Conservation (phyloP, 2,113 vertebrate genomes). For the Carollia perspicillata region DNA sequence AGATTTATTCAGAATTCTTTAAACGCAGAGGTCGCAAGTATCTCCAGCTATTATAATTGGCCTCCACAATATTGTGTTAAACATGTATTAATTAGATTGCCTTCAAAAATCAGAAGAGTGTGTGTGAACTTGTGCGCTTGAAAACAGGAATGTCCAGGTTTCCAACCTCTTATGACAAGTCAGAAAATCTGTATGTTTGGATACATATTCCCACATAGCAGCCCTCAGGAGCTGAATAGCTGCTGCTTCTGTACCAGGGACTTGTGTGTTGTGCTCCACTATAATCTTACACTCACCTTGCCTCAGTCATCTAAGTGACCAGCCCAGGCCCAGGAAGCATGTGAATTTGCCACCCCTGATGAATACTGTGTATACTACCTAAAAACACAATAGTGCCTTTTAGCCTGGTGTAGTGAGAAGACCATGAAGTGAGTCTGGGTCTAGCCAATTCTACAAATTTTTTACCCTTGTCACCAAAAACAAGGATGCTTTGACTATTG, state of each 20-base stretch:
- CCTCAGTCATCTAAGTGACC: not conserved
- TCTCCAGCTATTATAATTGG: not conserved
- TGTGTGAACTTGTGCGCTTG: not conserved
- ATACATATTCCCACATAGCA: not conserved
- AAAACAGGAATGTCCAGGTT: not conserved
- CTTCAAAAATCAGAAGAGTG: not conserved
- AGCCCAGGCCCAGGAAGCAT: not conserved
- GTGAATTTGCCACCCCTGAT: not conserved
- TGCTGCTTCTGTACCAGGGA: not conserved
- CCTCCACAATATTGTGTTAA: not conserved
- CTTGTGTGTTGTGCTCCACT: not conserved
- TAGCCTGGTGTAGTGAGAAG: not conserved
- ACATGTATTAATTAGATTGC: not conserved
- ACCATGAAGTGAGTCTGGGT: not conserved
- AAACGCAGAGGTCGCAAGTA: not conserved
- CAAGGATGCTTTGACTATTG: not conserved
- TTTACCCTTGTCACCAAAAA: not conserved
- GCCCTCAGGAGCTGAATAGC: too few relatives aligned
- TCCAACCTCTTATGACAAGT: not conserved
- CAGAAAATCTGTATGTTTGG: not conserved
- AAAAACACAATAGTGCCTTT: not conserved
- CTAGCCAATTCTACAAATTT: not conserved
- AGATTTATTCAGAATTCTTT: not conserved
- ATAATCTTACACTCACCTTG: not conserved
- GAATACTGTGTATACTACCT: not conserved